Evolutionary conservation across 2,888 invertebrate species (phyloP).

Genomic region (Nephrotoma flavescens): DNA sequence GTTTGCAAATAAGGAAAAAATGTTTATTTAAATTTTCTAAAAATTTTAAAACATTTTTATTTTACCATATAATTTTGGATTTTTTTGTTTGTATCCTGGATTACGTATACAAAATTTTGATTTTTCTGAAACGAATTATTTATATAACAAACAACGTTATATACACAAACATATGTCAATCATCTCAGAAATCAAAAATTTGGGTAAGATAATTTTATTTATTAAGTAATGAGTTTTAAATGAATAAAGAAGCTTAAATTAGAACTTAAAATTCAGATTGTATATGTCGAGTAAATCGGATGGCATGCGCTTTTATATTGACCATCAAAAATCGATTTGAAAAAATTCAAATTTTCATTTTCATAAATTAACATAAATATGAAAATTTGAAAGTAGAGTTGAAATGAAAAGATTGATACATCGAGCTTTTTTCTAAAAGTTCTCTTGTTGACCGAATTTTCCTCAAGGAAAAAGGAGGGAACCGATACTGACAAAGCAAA

Average conservation of each 20-base stretch:
- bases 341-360: not conserved
- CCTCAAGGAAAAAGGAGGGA: not conserved
- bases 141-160: not conserved
- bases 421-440: not conserved
- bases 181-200: not conserved
- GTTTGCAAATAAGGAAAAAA: not conserved
- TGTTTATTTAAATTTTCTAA: not conserved
- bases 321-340: constrained; percentile 1
- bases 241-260: not conserved
- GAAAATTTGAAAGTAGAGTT: not conserved
- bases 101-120: not conserved
- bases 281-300: not conserved
- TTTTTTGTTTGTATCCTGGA: not conserved
- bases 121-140: not conserved
- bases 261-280: not conserved
- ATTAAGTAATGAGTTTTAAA: not conserved
- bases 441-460: not conserved
- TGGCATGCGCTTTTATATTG: constrained; percentile 2
- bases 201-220: not conserved
- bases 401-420: not conserved
- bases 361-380: not conserved
- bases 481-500: not conserved
- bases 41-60: not conserved
- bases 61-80: not conserved
- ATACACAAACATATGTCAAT: not conserved